phyloP scores from a whole-genome alignment of 2,888 invertebrate species.

The Drosophila mettleri region DNA sequence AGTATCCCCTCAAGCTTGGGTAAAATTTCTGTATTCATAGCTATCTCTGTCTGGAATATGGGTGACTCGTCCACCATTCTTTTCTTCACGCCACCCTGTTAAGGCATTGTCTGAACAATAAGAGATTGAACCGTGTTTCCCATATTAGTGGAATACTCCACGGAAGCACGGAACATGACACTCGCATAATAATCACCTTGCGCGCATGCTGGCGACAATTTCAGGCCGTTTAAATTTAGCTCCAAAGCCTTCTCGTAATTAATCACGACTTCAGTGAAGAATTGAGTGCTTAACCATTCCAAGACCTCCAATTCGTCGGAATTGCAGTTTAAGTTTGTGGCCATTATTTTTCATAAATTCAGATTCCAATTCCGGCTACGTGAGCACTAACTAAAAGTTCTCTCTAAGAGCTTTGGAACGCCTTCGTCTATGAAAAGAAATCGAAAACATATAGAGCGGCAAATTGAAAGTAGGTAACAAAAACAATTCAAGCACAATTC shows the following conservation, averaged over 20 bases:
- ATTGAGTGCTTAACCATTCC: slow-evolving; percentile 60
- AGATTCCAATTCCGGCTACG: background rate
- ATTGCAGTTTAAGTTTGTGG: slow-evolving; percentile 26
- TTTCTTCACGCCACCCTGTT: slow-evolving; percentile 69
- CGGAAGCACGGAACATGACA: slow-evolving; percentile 61
- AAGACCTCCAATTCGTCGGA: slow-evolving; percentile 62
- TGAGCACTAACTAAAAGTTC: slow-evolving; percentile 7
- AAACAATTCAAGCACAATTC: too few species aligned
- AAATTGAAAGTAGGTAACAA: too few species aligned
- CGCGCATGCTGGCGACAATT: slow-evolving; percentile 51
- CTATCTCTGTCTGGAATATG: slow-evolving; percentile 73
- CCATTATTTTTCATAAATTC: slow-evolving; percentile 11
- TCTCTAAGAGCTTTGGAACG: too few species aligned
- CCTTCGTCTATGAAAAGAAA: too few species aligned
- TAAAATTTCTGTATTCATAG: slow-evolving; percentile 72
- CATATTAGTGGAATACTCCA: slow-evolving; percentile 35
- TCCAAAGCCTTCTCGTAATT: slow-evolving; percentile 30
- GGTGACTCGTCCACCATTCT: slow-evolving; percentile 56
- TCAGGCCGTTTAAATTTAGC: slow-evolving; percentile 28
- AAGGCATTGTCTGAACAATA: slow-evolving; percentile 76
- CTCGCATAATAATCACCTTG: slow-evolving; percentile 74
- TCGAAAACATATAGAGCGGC: too few species aligned
- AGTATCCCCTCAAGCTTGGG: slow-evolving; percentile 72
- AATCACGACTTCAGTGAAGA: slow-evolving; percentile 52
- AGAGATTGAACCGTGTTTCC: slow-evolving; percentile 51